Percentiles rank a stretch among this genome's conserved stretches.
These are phyloP conservation scores for Chrysemys picta DNA, from an alignment of 2,113 vertebrate species.

Conservation along the genomic window DNA sequence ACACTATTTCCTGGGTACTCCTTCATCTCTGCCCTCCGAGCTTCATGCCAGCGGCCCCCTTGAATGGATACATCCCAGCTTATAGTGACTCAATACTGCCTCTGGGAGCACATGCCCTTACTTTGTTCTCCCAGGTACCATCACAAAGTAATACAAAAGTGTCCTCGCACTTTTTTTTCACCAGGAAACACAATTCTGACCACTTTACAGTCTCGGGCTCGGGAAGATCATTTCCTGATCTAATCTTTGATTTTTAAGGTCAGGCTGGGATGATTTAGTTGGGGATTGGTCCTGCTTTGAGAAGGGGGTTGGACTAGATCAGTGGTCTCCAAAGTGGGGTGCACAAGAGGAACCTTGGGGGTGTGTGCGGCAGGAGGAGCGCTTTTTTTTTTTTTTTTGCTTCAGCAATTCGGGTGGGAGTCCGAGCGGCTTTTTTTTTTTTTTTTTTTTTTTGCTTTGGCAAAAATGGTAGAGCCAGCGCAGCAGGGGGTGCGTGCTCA, in stretches of 20 bases:
- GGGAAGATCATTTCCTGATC: slow-evolving; percentile 53
- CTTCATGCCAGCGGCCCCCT: background rate
- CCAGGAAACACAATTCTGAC: slow-evolving; percentile 21
- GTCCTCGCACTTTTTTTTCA: background rate
- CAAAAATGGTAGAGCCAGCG: no score
- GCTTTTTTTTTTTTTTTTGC: no score
- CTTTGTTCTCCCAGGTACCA: accelerated
- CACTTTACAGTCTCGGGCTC: slow-evolving; percentile 23
- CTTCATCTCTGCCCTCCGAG: background rate
- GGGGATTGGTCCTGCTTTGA: no score
- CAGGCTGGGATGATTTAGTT: no score
- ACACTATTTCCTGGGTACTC: background rate
- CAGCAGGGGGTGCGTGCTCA: no score
- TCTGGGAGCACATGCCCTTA: background rate
- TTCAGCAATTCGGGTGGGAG: no score
- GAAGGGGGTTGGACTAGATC: no score
- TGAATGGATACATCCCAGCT: background rate
- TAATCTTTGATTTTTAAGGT: background rate
- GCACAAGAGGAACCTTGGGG: no score
- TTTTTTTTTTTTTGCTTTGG: no score
- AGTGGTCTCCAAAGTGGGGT: no score
- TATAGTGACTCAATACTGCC: background rate
- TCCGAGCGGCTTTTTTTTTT: no score
- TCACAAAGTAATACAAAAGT: background rate
- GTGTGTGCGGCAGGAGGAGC: no score